Conservation (phyloP, 2,888 invertebrate species). For the Agrotis clavis region DNA sequence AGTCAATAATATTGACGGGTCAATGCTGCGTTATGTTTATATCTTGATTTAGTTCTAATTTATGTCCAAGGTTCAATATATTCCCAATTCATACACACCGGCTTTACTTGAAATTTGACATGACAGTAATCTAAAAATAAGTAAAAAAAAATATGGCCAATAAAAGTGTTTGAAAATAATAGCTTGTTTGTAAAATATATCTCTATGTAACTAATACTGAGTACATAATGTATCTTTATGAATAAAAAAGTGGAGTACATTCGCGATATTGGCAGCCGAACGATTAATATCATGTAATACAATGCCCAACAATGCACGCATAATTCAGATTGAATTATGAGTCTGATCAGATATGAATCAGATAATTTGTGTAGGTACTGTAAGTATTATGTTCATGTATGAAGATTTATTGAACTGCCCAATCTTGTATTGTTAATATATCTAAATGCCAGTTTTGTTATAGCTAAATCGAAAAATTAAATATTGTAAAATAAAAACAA, state of each 20-base stretch:
- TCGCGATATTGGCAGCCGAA: slow-evolving; percentile 40
- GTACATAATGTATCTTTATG: slow-evolving; percentile 22
- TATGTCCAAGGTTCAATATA: slow-evolving; percentile 19
- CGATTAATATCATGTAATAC: slow-evolving; percentile 69
- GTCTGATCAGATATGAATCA: slow-evolving; percentile 61
- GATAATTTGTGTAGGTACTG: slow-evolving; percentile 20
- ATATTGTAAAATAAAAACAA: slow-evolving; percentile 13
- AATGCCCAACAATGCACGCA: slow-evolving; percentile 67
- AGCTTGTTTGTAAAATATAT: slow-evolving; percentile 40
- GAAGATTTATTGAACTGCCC: slow-evolving; percentile 7
- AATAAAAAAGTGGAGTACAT: slow-evolving; percentile 31
- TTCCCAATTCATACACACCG: slow-evolving; percentile 4
- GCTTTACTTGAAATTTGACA: not conserved
- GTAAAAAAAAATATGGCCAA: too few species aligned
- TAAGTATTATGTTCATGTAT: slow-evolving; percentile 6
- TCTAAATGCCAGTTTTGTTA: not conserved
- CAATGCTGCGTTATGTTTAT: slow-evolving; percentile 38
- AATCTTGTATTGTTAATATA: slow-evolving; percentile 7
- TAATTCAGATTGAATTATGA: slow-evolving; percentile 64
- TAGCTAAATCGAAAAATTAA: not conserved
- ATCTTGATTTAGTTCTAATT: slow-evolving; percentile 30
- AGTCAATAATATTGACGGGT: slow-evolving; percentile 41
- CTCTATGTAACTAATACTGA: slow-evolving; percentile 17
- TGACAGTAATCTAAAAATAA: too few species aligned
- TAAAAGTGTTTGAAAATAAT: slow-evolving; percentile 44